Evolutionary conservation across 2,888 invertebrate genomes (phyloP), one percentile per base, ranked within the genome.

Genomic region (Tetragnatha montana): DNA sequence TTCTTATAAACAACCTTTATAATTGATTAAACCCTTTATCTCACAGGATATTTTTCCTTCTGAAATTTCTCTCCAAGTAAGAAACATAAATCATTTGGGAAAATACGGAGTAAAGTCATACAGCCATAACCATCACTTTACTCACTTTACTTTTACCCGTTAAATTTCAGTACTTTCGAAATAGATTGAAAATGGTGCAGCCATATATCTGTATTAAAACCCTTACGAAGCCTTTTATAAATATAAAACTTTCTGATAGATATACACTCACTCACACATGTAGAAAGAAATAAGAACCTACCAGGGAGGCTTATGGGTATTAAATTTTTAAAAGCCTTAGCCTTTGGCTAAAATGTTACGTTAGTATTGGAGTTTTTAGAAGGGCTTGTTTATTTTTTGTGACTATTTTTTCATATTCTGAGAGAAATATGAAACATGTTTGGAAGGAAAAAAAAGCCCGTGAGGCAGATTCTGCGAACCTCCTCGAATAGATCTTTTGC

Each of bases 281-380:
- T 49, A 21, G 22, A 50, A 21, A 70, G 50, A 51, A 85, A 85
- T 79, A 79, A 79, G 79, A 70, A 85, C 51, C 70, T 79, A 79
- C 14, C 51, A 71, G 60, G 35, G 17, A 73, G 35, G 79, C 68
- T 79, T 86, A 73, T 86, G 60, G 79, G 86, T 86, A 81, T 86
- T 86, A 86, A 86, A 81, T 86, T 80, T 86, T 86, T 81, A 86
- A 86, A 86, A 86, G 80, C 70, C 51, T 60, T 49, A 19, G 80
- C 86, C 80, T 60, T 80, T 80, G 80, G 80, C 86, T 74, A 86
- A 68, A 74, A 79, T n/a, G 22, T 49, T 71, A 47, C 80, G 71
- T 80, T 73, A 80, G 80, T 86, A 81, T 86, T 86, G 80, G 86
- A 81, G 86, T 81, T 86, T 86, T 86, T 86, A 81, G 80, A 69